Conservation (phyloP, 2,113 vertebrate species). For the Brevimyrus niger region DNA sequence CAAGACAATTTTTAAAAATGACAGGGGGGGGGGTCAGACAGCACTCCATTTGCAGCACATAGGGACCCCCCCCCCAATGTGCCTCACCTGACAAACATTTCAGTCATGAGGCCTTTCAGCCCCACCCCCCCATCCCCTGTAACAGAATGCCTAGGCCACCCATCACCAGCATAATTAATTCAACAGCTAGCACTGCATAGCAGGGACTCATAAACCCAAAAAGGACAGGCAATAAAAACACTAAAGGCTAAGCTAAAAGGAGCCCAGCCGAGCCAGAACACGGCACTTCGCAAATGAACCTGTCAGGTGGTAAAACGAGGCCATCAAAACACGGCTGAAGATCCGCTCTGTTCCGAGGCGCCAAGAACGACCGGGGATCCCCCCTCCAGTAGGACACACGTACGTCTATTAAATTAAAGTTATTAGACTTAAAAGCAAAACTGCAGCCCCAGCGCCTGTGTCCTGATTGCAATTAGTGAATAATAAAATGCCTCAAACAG, state of each 20-base stretch:
- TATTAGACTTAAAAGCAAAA: background rate
- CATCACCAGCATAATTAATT: background rate
- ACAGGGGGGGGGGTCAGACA: background rate
- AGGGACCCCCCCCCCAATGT: background rate
- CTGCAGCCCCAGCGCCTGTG: background rate
- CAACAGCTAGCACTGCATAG: background rate
- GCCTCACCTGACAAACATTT: constrained; percentile 1
- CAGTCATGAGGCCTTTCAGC: background rate
- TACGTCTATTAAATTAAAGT: background rate
- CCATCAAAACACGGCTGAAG: background rate
- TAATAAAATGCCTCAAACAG: background rate
- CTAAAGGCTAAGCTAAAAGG: background rate
- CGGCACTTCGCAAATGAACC: background rate
- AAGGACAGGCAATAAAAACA: background rate
- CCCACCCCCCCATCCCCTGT: background rate
- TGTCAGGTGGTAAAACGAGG: background rate
- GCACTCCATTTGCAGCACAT: background rate
- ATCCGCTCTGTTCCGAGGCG: background rate
- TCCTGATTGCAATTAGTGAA: background rate
- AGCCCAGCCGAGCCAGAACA: background rate
- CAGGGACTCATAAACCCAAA: background rate
- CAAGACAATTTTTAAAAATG: background rate
- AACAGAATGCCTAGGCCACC: background rate
- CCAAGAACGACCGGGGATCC: background rate
- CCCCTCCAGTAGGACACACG: background rate